A percentile compares a stretch with the other conserved stretches of the same genome.
These are phyloP conservation scores for Agrotis clavis DNA, from an alignment of 2,888 invertebrate genomes.

Conservation along the genomic window DNA sequence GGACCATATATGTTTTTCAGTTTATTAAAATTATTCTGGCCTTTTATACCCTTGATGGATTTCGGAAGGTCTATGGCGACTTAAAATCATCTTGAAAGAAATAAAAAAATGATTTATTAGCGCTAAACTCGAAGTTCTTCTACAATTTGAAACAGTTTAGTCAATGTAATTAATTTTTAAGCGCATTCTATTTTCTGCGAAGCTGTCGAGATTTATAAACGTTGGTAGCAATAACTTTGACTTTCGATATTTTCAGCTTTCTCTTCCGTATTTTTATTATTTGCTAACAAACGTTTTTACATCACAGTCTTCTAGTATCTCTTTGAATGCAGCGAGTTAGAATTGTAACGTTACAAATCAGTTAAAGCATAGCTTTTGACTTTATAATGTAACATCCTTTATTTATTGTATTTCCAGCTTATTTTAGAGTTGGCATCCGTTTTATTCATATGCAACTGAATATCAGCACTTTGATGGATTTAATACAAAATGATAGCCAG, in stretches of 20 bases:
- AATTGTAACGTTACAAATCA: not conserved
- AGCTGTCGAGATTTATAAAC: not conserved
- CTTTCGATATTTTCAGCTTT: not conserved
- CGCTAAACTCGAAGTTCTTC: too few relatives aligned
- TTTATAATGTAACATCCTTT: not conserved
- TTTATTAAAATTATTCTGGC: not conserved
- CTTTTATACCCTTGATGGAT: not conserved
- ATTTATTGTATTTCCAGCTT: too few relatives aligned
- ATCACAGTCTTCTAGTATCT: not conserved
- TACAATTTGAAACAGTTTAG: not conserved
- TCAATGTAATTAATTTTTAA: not conserved
- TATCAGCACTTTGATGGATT: too few relatives aligned
- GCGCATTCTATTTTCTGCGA: not conserved
- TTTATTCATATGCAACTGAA: too few relatives aligned
- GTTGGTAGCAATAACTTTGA: not conserved
- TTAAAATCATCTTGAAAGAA: too few relatives aligned
- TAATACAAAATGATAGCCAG: too few relatives aligned
- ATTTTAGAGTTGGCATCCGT: too few relatives aligned
- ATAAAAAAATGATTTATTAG: too few relatives aligned
- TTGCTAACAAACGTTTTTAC: not conserved
- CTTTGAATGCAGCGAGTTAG: not conserved
- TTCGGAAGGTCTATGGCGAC: too few relatives aligned
- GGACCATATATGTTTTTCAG: too few relatives aligned
- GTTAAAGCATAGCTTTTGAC: not conserved
- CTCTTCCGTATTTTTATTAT: too few relatives aligned